phyloP scores from a whole-genome alignment of 92 coral and sea anemone genomes.

The Galaxea fascicularis region DNA sequence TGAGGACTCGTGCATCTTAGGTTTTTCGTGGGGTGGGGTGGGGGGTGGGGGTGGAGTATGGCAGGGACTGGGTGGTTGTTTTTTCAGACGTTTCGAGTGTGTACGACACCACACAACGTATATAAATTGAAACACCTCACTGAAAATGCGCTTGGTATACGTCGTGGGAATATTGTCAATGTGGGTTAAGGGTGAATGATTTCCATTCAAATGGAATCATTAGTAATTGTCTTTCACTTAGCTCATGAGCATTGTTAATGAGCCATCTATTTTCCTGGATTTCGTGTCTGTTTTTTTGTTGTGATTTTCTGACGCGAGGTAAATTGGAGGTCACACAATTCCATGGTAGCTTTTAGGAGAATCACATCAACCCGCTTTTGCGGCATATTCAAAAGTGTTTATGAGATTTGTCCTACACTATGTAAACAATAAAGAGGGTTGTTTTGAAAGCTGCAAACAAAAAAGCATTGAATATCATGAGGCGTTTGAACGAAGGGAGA shows the following conservation, averaged over 20 bases:
- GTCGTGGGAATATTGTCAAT: constrained; percentile 29
- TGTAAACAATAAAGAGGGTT: too few relatives aligned
- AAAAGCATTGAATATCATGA: too few relatives aligned
- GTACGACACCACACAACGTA: not conserved
- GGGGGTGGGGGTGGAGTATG: not conserved
- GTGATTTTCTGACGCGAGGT: too few relatives aligned
- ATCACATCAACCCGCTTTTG: not conserved
- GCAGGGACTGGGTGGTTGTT: not conserved
- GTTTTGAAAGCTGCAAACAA: too few relatives aligned
- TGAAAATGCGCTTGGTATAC: not conserved
- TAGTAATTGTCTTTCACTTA: not conserved
- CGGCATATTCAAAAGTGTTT: too few relatives aligned
- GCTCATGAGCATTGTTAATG: not conserved
- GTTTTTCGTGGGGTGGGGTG: not conserved
- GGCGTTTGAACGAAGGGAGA: too few relatives aligned
- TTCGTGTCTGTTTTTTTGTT: too few relatives aligned
- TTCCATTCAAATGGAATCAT: constrained; percentile 2
- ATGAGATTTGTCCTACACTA: too few relatives aligned
- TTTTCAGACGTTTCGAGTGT: not conserved
- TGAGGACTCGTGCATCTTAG: not conserved
- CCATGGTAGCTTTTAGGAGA: not conserved
- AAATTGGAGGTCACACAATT: too few relatives aligned
- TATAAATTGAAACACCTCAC: not conserved
- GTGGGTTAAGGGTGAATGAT: constrained; percentile 17
- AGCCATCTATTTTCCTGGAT: not conserved